Evolutionary conservation across 2,113 vertebrate species (phyloP).

Genomic region (Pterocles gutturalis): DNA sequence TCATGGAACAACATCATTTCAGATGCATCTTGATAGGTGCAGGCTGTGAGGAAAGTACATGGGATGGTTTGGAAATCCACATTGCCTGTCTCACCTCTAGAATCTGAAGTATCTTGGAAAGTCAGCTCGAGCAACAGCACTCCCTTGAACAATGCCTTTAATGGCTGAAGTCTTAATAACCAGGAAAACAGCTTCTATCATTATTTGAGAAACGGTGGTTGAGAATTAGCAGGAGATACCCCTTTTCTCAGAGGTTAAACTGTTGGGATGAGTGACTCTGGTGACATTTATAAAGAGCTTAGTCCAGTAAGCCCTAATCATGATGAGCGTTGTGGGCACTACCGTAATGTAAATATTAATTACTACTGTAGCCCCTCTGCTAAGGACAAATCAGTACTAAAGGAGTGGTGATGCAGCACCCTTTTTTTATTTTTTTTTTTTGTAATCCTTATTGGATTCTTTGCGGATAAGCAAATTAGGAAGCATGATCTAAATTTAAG

Average conservation of each 20-base stretch:
- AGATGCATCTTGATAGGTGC: background rate
- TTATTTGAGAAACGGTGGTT: background rate
- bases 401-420: background rate
- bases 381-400: background rate
- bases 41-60: background rate
- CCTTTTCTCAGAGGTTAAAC: slow-evolving; percentile 1
- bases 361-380: background rate
- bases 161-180: background rate
- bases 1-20: background rate
- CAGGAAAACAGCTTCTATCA: background rate
- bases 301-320: background rate
- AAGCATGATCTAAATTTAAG: slow-evolving; percentile 1
- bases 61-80: background rate
- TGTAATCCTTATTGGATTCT: background rate
- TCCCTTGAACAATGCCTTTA: background rate
- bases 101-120: background rate
- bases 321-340: background rate
- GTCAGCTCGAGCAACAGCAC: background rate
- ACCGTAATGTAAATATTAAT: slow-evolving; percentile 2
- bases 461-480: background rate
- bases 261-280: background rate
- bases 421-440: background rate
- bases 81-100: background rate
- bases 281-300: slow-evolving; percentile 38
- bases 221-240: background rate